Evolutionary conservation across 1,140 invertebrate genomes (phyloP), one percentile per base, ranked within the genome.

Genomic region (Trachelipus rathkii): DNA sequence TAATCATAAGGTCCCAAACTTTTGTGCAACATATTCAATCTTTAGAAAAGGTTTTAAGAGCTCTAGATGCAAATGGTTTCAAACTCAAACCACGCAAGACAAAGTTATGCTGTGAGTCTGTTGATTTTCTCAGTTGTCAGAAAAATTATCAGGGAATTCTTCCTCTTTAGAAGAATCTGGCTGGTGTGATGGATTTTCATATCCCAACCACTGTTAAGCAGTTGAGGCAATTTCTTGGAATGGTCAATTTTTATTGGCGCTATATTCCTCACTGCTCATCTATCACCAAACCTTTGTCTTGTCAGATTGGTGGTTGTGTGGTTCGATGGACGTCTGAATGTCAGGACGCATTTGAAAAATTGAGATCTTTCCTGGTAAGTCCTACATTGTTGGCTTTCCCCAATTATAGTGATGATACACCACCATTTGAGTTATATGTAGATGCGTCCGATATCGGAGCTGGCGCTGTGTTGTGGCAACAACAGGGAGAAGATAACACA

Each of bases 391-490:
- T 3, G 60, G 60, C 15, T 0, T 66, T n/a, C 7, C 60, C 60
- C 1, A 66, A 72, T 43, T 72, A 72, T 44, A 43, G 21, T 44
- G 0, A 8, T 72, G 71, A 23, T 0, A 33, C 43, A 0, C 44
- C 43, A 45, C 23, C 71, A 45, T 23, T 72, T 0, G 71, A 72
- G 10, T 44, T 72, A 13, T 44, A 33, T 72, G 71, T 72, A 0
- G 33, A 72, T 72, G 7, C 71, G 5, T 72, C 71, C 6, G 71
- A 46, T 13, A 10, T 10, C 2, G 71, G 71, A n/a, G 71, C 71
- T 72, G 43, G 71, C 0, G 33, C 71, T 5, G 44, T 43, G 7
- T 44, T 43, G 24, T 15, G 4, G 3, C 71, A 72, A 10, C 3
- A 45, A 13, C 71, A 72, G 3, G 10, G 50, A 21, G 71, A 24